Evolutionary conservation across 2,797 vertebrate species (phyloP), one percentile per base, ranked within the genome.

Genomic region (Anomalospiza imberbis): DNA sequence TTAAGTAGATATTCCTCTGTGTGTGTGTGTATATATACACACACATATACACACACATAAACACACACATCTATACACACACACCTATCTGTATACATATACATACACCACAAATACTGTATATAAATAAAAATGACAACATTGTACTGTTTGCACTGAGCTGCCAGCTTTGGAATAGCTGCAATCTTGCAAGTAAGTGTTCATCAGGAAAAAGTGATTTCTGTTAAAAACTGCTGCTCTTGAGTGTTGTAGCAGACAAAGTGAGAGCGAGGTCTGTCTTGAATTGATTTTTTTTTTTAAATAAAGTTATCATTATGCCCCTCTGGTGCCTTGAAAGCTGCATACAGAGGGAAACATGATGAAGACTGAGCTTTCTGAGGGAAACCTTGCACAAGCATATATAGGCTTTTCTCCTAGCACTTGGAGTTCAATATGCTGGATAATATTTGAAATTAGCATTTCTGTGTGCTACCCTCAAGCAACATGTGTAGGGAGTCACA

Each of bases 271-370:
- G 53, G 34, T 84, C 29, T 3, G 2, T 12, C 44, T 85, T 82
- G 11, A 53, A 21, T 22, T 79, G 24, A 4, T 58, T 26, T 62
- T 79, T 58, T 67, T 67, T 82, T 83, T 12, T 3, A 71, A 61
- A 65, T 85, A 6, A 80, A 71, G 53, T 36, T 36, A 28, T 83
- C 17, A 7, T 80, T 91, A 85, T 77, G 29, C 4, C 50, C 16
- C 31, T 76, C n/a, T 76, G 21, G 25, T 82, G 34, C 38, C 50
- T 62, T 58, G 50, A 65, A 65, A 83, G 34, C 32, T 40, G 16
- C 0, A 0, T 38, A 7, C 3, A 1, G 60, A 75, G 81, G 55
- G 42, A 61, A 92, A n/a, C 1, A 0, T 51, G 57, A 48, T 18
- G 20, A 57, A 60, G 21, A 21, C 2, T 14, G 42, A 86, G 21